Evolutionary conservation across 2,888 invertebrate species (phyloP), one percentile per base, ranked within the genome.

Genomic region (Hyalella azteca): DNA sequence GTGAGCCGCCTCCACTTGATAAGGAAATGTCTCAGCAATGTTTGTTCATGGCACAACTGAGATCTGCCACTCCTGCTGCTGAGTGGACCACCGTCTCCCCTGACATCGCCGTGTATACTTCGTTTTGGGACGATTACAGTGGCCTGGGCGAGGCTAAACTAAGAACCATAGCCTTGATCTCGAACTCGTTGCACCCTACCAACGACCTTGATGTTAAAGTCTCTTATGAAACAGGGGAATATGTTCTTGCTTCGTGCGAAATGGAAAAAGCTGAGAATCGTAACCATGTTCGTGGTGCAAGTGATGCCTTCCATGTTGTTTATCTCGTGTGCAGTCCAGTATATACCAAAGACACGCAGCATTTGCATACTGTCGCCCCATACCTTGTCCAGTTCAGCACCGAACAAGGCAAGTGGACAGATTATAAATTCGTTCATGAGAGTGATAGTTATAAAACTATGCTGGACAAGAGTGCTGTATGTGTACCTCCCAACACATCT

Each of bases 1-100:
- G 95, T 0, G 91, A 91, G 84, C 66, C 82, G 5, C 84, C 82
- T 15, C 75, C 66, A 15, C 32, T 76, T 29, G 45, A 75, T 26
- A 75, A 39, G 1, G 39, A 22, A 26, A 40, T 19, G n/a, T 22
- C 22, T 26, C 41, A 45, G 75, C 75, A 75, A 45, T 75, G 75
- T 26, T 11, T 41, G 7, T 45, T 75, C 26, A 45, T 45, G 45
- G 40, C 45, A 7, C 41, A 45, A 22, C 60, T 77, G 26, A 79
- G 80, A 15, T 75, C 73, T 2, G 54, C 48, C 9, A 79, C 84
- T n/a, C 78, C 84, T 54, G 82, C 84, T 29, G 79, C 81, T 32
- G 79, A 78, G 15, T 84, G 84, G 84, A 78, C 81, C 2, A 54
- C 77, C 15, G 78, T 84, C n/a, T 79, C 81, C 32, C 73, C 73